Percentiles rank a stretch among this genome's conserved stretches.
These are phyloP conservation scores for Amphiprion percula DNA, from an alignment of 2,113 vertebrate species.

Conservation along the genomic window DNA sequence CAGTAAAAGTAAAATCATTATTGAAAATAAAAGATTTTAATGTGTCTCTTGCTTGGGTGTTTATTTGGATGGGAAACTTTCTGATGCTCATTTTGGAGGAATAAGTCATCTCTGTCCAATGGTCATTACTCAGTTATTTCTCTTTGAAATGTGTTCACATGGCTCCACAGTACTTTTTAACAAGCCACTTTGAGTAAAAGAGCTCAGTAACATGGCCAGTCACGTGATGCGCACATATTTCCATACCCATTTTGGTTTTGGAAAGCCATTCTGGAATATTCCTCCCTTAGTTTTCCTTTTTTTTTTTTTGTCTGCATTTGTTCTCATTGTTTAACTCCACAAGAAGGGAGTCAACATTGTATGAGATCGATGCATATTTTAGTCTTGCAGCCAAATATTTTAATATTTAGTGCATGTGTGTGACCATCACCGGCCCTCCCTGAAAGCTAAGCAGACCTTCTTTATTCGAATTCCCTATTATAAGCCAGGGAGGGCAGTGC, in stretches of 20 bases:
- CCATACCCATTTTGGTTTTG: constrained; percentile 71
- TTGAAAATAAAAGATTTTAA: not conserved
- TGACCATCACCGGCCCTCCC: too few relatives aligned
- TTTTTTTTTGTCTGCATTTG: too few relatives aligned
- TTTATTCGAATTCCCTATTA: too few relatives aligned
- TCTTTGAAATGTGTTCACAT: constrained; percentile 56
- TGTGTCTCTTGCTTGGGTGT: constrained; percentile 14
- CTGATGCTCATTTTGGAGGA: constrained; percentile 3
- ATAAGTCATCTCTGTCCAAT: constrained; percentile 40
- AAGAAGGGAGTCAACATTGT: too few relatives aligned
- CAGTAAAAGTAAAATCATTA: not conserved
- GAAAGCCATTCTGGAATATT: constrained; percentile 69
- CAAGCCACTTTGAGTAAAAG: constrained; percentile 30
- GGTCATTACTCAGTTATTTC: constrained; percentile 42
- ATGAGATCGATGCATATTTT: too few relatives aligned
- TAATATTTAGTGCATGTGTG: too few relatives aligned
- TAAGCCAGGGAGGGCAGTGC: too few relatives aligned
- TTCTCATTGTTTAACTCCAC: too few relatives aligned
- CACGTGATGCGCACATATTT: constrained; percentile 66
- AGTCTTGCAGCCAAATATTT: too few relatives aligned
- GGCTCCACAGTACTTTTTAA: constrained; percentile 33
- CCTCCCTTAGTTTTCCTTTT: constrained; percentile 58
- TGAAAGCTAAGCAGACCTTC: too few relatives aligned
- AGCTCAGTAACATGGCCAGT: constrained; percentile 41
- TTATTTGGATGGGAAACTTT: constrained; percentile 29